A percentile compares a stretch with the other conserved stretches of the same genome.
These are phyloP conservation scores for Oreochromis niloticus DNA, from an alignment of 2,113 vertebrate genomes.

Conservation along the genomic window DNA sequence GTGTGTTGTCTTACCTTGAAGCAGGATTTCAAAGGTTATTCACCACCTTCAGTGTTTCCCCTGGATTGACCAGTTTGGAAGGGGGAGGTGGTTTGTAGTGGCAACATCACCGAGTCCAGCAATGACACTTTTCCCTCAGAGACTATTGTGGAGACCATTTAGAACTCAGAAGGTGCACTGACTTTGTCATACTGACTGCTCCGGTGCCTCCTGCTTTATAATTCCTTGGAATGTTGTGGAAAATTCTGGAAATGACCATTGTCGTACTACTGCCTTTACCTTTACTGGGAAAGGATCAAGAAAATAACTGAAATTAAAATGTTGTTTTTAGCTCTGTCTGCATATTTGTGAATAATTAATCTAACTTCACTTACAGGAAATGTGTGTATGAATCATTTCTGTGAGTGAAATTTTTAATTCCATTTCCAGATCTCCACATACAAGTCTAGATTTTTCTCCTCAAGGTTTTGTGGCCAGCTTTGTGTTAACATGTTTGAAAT, in stretches of 20 bases:
- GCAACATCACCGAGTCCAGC: neutral
- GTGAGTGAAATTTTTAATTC: neutral
- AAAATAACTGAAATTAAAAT: fast-evolving
- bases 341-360: neutral
- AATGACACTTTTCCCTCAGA: neutral
- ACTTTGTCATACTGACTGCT: neutral
- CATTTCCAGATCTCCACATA: neutral
- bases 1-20: neutral
- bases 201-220: neutral
- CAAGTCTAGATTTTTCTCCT: neutral
- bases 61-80: fast-evolving
- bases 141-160: neutral
- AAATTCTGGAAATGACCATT: neutral
- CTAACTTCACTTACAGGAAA: neutral
- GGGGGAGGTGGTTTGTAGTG: neutral
- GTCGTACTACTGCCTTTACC: neutral
- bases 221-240: neutral
- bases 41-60: neutral
- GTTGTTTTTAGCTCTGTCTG: neutral
- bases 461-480: neutral
- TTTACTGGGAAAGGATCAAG: neutral
- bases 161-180: neutral
- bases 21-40: neutral
- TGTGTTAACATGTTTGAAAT: neutral
- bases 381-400: neutral